Evolutionary conservation across 2,113 vertebrate species (phyloP), one percentile per base, ranked within the genome.

Genomic region (Danionella cerebrum): DNA sequence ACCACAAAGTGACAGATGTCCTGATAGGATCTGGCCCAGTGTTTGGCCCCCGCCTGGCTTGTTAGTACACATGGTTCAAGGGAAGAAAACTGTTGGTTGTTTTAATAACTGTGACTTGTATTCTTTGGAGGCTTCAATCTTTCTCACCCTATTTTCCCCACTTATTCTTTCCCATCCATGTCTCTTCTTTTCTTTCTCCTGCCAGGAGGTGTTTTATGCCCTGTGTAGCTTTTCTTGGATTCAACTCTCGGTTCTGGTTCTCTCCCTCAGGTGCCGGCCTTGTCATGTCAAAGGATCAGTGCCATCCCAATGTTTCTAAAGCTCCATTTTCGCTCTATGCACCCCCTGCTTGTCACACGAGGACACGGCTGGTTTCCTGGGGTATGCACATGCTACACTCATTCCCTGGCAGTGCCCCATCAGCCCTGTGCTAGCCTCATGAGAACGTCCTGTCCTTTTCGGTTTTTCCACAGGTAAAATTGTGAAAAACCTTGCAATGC

Each of bases 1-100:
- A 89, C 88, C 88, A 86, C 83, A 91, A 93, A 94, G 88, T 94
- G 91, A 92, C 93, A 94, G 89, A 91, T 93, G 91, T 92, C 93
- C 92, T 89, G 85, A 89, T 90, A 89, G 86, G 91, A 93, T 91
- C 88, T 82, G 87, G 88, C 89, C 87, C 85, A 82, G 89, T 90
- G 86, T 84, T 89, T 89, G 85, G 84, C 80, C 84, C 84, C 82
- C 80, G 80, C 81, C 83, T 84, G 83, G 82, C 83, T 88, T 90
- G 88, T 90, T 89, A 87, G 89, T 80, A 89, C 85, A 89, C 87
- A 85, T 84, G 90, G 87, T 91, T 91, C 85, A 86, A 73, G 73
- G 83, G 79, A 84, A 86, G 54, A 72, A 51, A 57, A 39, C 38
- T 73, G 77, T 69, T 74, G 81, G 85, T 82, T 87, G 85, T 86